Percentiles rank a stretch among this genome's conserved stretches.
These are phyloP conservation scores for Falcunculus frontatus DNA, from an alignment of 2,113 vertebrate species.

Conservation along the genomic window DNA sequence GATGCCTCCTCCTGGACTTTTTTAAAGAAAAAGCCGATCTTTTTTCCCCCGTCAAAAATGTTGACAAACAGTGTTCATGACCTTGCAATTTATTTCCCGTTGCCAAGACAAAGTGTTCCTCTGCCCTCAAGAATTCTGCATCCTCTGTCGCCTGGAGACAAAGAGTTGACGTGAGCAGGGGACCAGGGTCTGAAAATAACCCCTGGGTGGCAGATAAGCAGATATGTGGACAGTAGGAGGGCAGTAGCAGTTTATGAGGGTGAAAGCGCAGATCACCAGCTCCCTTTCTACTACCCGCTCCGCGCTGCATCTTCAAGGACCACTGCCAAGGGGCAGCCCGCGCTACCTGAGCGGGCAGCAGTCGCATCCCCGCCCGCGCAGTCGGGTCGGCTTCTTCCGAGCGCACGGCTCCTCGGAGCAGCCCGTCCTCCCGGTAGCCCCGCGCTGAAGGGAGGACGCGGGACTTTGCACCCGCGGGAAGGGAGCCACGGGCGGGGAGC, in stretches of 20 bases:
- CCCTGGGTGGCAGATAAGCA: neutral
- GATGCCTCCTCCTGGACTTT: neutral
- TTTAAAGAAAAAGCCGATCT: fast-evolving
- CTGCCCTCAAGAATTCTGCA: neutral
- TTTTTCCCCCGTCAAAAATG: fast-evolving
- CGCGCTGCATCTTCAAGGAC: neutral
- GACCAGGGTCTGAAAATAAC: neutral
- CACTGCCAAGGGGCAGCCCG: neutral
- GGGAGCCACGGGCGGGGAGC: neutral
- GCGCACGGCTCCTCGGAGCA: neutral
- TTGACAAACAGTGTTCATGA: neutral
- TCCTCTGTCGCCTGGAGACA: neutral
- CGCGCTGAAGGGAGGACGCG: neutral
- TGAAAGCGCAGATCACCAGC: neutral
- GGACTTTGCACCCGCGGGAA: neutral
- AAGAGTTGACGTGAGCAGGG: neutral
- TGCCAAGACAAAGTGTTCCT: neutral
- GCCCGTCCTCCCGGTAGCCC: neutral
- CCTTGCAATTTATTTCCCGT: neutral
- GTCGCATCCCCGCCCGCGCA: neutral
- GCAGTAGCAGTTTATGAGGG: neutral
- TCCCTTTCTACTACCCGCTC: neutral
- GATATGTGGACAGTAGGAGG: neutral
- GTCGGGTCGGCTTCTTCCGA: neutral
- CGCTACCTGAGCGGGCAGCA: neutral